These are phyloP conservation scores for Drosophila maculinotata DNA, from an alignment of 2,888 invertebrate species.

Conservation along the genomic window DNA sequence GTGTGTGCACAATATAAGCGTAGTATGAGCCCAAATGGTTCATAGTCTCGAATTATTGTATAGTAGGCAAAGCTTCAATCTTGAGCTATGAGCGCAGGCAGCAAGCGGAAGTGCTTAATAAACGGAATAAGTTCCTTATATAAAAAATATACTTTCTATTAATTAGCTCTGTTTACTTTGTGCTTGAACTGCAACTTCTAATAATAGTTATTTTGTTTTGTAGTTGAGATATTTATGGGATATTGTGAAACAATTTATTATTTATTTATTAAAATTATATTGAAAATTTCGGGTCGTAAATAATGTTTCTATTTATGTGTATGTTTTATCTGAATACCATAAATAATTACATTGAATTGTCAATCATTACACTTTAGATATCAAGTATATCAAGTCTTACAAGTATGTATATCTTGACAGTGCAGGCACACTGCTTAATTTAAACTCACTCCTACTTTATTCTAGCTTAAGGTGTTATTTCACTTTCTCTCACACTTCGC, in stretches of 20 bases:
- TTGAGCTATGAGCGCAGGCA: background rate
- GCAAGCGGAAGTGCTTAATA: background rate
- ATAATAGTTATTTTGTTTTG: too few species aligned
- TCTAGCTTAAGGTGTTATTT: constrained; percentile 14
- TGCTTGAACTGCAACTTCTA: too few species aligned
- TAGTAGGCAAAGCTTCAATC: background rate
- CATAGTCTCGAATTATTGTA: background rate
- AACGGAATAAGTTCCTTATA: constrained; percentile 6
- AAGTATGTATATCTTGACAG: background rate
- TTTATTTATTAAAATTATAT: too few species aligned
- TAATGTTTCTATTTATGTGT: too few species aligned
- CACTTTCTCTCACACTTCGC: background rate
- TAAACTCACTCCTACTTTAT: background rate
- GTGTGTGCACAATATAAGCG: constrained; percentile 76
- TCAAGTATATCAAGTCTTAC: too few species aligned
- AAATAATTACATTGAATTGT: too few species aligned
- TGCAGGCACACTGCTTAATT: background rate
- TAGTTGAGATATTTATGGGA: too few species aligned
- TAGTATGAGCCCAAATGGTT: constrained; percentile 12
- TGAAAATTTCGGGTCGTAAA: too few species aligned
- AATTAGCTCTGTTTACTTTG: background rate
- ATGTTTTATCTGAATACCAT: too few species aligned
- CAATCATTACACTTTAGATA: too few species aligned
- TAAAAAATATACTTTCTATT: constrained; percentile 3
- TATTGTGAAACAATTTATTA: too few species aligned